phyloP scores from a whole-genome alignment of 2,113 vertebrate genomes.

The Euleptes europaea region DNA sequence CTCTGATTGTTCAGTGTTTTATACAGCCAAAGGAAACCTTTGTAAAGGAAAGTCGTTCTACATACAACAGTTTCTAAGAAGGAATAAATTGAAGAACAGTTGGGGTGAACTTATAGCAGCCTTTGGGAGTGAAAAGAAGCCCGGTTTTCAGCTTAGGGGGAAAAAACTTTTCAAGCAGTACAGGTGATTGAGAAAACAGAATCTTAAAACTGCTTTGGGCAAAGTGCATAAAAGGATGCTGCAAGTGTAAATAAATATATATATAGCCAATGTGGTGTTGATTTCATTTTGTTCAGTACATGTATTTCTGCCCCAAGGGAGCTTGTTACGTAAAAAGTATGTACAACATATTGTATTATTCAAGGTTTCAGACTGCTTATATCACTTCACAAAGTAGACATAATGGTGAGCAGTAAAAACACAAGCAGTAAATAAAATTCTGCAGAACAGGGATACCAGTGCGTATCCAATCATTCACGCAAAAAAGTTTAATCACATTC shows the following conservation, averaged over 20 bases:
- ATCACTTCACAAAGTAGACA: conserved; percentile 24
- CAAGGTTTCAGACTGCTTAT: neutral
- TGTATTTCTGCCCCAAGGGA: neutral
- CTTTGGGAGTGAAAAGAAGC: neutral
- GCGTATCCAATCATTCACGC: no score
- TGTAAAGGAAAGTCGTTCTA: neutral
- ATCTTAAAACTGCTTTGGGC: neutral
- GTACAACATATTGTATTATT: neutral
- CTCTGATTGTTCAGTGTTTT: conserved; percentile 28
- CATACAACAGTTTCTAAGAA: neutral
- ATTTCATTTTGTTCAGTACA: neutral
- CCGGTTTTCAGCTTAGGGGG: neutral
- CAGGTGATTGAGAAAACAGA: neutral
- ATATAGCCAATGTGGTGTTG: neutral
- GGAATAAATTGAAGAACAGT: conserved; percentile 16
- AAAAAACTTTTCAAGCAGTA: neutral
- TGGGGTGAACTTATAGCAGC: conserved; percentile 10
- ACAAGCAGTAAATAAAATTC: neutral
- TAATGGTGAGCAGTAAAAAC: conserved; percentile 21
- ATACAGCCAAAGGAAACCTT: conserved; percentile 17
- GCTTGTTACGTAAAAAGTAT: neutral
- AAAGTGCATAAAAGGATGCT: neutral
- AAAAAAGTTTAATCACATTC: no score
- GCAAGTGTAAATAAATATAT: neutral
- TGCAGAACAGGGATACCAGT: neutral